phyloP scores from a whole-genome alignment of 2,888 invertebrate genomes.

The Metallyticus violacea region DNA sequence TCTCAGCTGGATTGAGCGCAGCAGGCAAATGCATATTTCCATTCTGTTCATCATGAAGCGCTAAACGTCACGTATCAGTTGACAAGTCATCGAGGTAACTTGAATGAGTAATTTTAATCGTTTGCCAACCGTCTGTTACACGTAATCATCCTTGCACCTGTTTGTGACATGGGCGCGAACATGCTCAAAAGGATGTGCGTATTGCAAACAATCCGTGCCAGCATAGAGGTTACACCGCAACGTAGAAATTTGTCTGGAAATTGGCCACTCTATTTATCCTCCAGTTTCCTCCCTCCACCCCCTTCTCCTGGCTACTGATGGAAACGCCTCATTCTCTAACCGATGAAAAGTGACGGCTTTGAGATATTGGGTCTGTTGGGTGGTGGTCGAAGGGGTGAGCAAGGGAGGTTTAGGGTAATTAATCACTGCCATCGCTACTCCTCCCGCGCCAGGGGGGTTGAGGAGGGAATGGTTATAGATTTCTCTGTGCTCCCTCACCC shows the following conservation, averaged over 20 bases:
- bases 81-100: too few relatives aligned
- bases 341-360: constrained; percentile 16
- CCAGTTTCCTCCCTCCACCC: not conserved
- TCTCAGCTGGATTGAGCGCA: too few relatives aligned
- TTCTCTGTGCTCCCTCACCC: not conserved
- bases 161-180: too few relatives aligned
- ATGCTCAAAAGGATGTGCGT: too few relatives aligned
- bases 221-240: too few relatives aligned
- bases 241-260: not conserved
- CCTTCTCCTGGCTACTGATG: not conserved
- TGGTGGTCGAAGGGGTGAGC: not conserved
- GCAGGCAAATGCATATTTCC: too few relatives aligned
- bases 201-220: not conserved
- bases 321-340: not conserved
- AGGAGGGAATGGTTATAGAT: constrained; percentile 1
- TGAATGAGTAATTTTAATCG: too few relatives aligned
- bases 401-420: not conserved
- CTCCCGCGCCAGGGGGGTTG: too few relatives aligned
- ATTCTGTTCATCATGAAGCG: too few relatives aligned
- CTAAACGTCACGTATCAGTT: too few relatives aligned
- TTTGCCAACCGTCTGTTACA: too few relatives aligned
- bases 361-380: constrained; percentile 17
- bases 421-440: constrained; percentile 21
- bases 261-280: not conserved
- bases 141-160: too few relatives aligned